phyloP scores from a whole-genome alignment of 2,797 vertebrate genomes.

The Aplochiton taeniatus region DNA sequence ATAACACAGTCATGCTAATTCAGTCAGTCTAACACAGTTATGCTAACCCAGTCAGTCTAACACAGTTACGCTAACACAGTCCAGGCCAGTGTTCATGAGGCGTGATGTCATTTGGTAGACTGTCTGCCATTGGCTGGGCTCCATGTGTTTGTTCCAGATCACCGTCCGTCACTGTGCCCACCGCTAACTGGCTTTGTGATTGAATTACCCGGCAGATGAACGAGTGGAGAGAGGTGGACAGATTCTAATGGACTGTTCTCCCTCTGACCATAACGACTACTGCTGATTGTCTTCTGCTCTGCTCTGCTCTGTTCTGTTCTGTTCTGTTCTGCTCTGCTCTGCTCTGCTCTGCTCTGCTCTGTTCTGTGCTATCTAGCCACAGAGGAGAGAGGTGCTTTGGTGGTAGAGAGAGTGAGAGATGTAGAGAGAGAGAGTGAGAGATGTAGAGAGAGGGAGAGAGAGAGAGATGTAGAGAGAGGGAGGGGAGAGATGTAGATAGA shows the following conservation, averaged over 20 bases:
- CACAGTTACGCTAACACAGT: too few relatives aligned
- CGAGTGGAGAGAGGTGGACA: too few relatives aligned
- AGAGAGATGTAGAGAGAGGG: conserved; percentile 5
- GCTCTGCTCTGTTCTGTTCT: not conserved
- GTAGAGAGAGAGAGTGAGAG: not conserved
- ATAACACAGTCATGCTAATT: too few relatives aligned
- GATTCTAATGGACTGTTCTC: too few relatives aligned
- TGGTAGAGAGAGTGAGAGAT: not conserved
- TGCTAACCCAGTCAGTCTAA: too few relatives aligned
- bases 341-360: not conserved
- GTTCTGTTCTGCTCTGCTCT: not conserved
- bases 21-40: too few relatives aligned
- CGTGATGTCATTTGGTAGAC: too few relatives aligned
- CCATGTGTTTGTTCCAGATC: too few relatives aligned
- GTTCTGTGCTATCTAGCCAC: not conserved
- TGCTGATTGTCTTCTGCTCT: not conserved
- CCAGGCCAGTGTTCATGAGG: too few relatives aligned
- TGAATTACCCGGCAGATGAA: not conserved
- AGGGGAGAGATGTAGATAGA: not conserved
- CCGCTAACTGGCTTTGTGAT: not conserved
- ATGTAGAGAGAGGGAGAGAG: not conserved
- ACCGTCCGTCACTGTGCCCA: too few relatives aligned
- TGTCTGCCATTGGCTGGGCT: too few relatives aligned
- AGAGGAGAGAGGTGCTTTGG: conserved; percentile 23
- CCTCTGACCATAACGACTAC: too few relatives aligned